These are phyloP conservation scores for Pyxicephalus adspersus DNA, from an alignment of 2,113 vertebrate genomes.

Conservation along the genomic window DNA sequence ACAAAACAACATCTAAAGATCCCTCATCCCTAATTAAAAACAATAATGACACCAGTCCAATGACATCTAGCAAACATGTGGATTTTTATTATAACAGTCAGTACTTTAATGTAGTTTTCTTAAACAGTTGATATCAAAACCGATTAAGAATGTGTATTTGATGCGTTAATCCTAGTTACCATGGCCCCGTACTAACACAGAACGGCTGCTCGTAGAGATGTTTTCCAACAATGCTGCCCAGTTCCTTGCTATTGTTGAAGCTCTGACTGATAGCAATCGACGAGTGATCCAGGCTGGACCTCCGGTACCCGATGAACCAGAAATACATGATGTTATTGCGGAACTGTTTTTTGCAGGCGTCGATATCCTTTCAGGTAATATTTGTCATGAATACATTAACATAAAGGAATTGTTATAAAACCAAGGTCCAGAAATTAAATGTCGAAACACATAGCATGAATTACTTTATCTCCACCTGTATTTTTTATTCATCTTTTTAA, in stretches of 20 bases:
- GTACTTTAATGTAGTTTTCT: no score
- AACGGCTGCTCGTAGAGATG: slow-evolving; percentile 77
- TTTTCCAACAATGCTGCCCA: slow-evolving; percentile 82
- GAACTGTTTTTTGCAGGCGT: slow-evolving; percentile 87
- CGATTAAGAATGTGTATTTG: not conserved
- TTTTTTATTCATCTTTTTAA: no score
- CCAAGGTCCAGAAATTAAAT: no score
- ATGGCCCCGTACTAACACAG: slow-evolving; percentile 80
- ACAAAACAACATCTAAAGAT: no score
- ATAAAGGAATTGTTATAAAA: no score
- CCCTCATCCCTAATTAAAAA: no score
- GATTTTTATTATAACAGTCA: no score
- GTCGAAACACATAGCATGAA: no score
- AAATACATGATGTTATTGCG: slow-evolving; percentile 75
- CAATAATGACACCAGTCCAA: no score
- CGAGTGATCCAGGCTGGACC: slow-evolving; percentile 69
- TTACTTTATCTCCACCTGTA: no score
- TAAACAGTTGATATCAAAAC: not conserved
- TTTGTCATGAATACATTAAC: not conserved
- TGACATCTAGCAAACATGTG: no score
- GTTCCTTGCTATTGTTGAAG: slow-evolving; percentile 86
- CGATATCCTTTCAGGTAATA: slow-evolving; percentile 84
- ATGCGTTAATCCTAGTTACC: slow-evolving; percentile 66
- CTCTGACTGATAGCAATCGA: slow-evolving; percentile 76
- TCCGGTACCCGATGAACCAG: slow-evolving; percentile 72